Evolutionary conservation across 2,797 vertebrate species (phyloP), one percentile per base, ranked within the genome.

Genomic region (Emydoidea blandingii): DNA sequence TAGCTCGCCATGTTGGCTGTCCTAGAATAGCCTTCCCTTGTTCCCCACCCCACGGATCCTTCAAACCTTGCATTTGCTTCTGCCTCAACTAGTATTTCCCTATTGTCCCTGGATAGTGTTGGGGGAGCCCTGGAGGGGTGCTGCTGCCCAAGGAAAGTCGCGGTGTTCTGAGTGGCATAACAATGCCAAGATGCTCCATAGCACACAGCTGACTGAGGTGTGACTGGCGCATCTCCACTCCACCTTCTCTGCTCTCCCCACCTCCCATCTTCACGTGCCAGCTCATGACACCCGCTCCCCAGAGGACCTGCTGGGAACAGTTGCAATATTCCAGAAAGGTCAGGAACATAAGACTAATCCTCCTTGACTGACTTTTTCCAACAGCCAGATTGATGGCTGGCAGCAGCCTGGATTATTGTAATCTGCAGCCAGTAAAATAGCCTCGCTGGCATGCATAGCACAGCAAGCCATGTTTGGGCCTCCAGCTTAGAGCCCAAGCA

Each of bases 211-310:
- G 41, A 27, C 12, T 21, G 23, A 25, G 41, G 41, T 16, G 41
- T 47, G 41, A 76, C 25, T 15, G 23, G 41, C 7, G 5, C 23
- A 44, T 76, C 72, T 76, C 72, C 72, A 74, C 41, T 14, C 37
- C 79, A 6, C 54, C 11, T 25, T 27, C 78, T 49, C 4, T 49
- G 15, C 49, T n/a, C 78, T 57, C 47, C n/a, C 54, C 54, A 52
- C 62, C 49, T 44, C 65, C 37, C 0, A 3, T 5, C 31, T 34
- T 50, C 49, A 52, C 3, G 12, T 15, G 29, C 59, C 29, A 15
- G 14, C 2, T 53, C 37, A 6, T 12, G 15, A 34, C 15, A 3
- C 14, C 52, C 12, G 21, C 3, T 29, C 14, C 53, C 37, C 25
- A 27, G 29, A 54, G 37, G 37, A 37, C 8, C n/a, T 10, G 81